Base-by-base conservation (phyloP, 1,140 invertebrate genomes). In the Sipha flava region DNA sequence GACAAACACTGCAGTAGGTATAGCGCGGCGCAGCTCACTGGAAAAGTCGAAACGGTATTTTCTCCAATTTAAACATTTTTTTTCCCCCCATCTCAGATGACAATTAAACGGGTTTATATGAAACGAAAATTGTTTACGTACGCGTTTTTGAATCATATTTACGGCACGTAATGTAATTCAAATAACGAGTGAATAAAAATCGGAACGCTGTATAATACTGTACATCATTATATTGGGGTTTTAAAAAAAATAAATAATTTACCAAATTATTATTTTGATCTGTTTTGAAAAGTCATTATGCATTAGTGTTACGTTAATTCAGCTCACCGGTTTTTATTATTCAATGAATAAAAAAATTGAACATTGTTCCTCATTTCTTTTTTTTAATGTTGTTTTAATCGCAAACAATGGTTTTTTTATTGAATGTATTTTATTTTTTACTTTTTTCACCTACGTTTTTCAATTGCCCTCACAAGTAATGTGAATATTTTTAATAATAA, bases 121-220 rank as follows among this genome's bases (percentile, higher is more conserved):
- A 23, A 14, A 59, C n/a, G 26, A 57, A 59, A 59, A 31, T 59
- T 59, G 26, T 18, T 29, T 1, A 16, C 26, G n/a, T 59, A 29
- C 16, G n/a, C n/a, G n/a, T 18, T 16, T 59, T 59, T 3, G 16
- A 37, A 66, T 66, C 3, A 12, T 66, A 40, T 23, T 21, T 64
- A 4, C 2, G 1, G 10, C 59, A 64, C 59, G 59, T 64, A 64
- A 3, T 45, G 2, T 1, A 45, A 62, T 37, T n/a, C 34, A 66
- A 66, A 66, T 66, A 52, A 52, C 47, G 62, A 66, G 62, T 4
- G 62, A 4, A 66, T 66, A 66, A 66, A 64, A 66, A 40, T n/a
- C n/a, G 7, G 16, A 1, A 62, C n/a, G 21, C n/a, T n/a, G n/a
- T n/a, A n/a, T n/a, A n/a, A n/a, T n/a, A n/a, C n/a, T n/a, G n/a